Base-by-base conservation (phyloP, 2,797 vertebrate genomes). In the Paramormyrops hopkinsi region DNA sequence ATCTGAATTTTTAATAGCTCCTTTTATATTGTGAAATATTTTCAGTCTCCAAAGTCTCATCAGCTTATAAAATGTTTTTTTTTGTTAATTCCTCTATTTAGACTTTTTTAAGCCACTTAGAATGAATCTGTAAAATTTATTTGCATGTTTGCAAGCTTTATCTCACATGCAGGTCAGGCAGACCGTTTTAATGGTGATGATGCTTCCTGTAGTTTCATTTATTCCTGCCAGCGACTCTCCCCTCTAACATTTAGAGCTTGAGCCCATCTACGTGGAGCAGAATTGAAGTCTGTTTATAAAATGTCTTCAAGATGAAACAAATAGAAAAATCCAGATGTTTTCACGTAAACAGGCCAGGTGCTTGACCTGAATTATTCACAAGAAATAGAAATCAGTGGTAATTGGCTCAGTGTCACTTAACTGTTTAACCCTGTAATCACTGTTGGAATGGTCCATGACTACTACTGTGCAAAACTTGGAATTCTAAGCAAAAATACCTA, bases 71-170 rank as follows among this genome's bases (percentile, higher is more conserved):
- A 33, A 83, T 56, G n/a, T 65, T 65, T 29, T 59, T 54, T 53
- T 46, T 48, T 53, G 29, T 69, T 33, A 69, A 69, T 69, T 14
- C 29, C 12, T 14, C 25, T 69, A 8, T 29, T 69, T 19, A 46
- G 19, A 41, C 76, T 82, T 46, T 82, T 90, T 88, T 46, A 88
- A 88, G 89, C 89, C 88, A 54, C 50, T 33, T 86, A 1, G 22
- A 54, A 48, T 86, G 50, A 86, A 25, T 86, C 8, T 86, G 25
- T 86, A 50, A 54, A 53, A 19, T 41, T 86, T 6, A 37, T 54
- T 86, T 54, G 85, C 85, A 86, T 54, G 50, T 86, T 53, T 59
- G 51, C 50, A 14, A 59, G 29, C 53, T 86, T 86, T 86, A 41
- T 37, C 50, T 59, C 22, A 9, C 12, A 29, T 9, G 53, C 33